Evolutionary conservation across 2,113 vertebrate genomes (phyloP).

Genomic region (Paradisaea rubra): DNA sequence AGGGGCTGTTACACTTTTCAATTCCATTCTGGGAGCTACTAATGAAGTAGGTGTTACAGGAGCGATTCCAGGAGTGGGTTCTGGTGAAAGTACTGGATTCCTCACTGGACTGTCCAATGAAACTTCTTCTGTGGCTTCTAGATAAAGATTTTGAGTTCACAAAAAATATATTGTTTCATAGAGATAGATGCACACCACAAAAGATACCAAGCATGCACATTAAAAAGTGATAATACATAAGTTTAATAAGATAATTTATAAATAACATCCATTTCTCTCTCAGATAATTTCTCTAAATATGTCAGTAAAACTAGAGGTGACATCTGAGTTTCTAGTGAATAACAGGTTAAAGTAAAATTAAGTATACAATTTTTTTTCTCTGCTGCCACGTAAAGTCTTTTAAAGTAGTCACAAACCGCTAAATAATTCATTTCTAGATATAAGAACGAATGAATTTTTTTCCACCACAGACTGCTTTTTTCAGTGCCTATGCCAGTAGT

Average conservation of each 20-base stretch:
- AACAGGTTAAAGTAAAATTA: not conserved
- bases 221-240: not conserved
- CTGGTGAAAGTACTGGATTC: constrained; percentile 83
- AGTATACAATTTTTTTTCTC: not conserved
- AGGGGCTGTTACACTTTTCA: constrained; percentile 69
- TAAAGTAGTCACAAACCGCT: not conserved
- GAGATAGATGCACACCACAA: not conserved
- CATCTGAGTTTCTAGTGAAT: not conserved
- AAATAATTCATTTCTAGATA: not conserved
- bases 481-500: not conserved
- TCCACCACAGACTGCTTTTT: not conserved
- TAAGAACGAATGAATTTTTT: not conserved
- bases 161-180: not conserved
- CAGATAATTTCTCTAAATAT: not conserved
- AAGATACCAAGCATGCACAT: not conserved
- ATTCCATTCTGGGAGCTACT: constrained; percentile 76
- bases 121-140: constrained; percentile 91
- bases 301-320: not conserved
- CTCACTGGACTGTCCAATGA: constrained; percentile 90
- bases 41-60: constrained; percentile 82
- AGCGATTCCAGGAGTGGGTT: constrained; percentile 85
- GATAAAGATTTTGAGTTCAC: constrained; percentile 18
- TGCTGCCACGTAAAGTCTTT: not conserved
- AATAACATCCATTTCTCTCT: not conserved
- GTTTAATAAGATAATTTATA: not conserved